Evolutionary conservation across 1,140 invertebrate genomes (phyloP), one percentile per base, ranked within the genome.

Genomic region (Zeugodacus cucurbitae): DNA sequence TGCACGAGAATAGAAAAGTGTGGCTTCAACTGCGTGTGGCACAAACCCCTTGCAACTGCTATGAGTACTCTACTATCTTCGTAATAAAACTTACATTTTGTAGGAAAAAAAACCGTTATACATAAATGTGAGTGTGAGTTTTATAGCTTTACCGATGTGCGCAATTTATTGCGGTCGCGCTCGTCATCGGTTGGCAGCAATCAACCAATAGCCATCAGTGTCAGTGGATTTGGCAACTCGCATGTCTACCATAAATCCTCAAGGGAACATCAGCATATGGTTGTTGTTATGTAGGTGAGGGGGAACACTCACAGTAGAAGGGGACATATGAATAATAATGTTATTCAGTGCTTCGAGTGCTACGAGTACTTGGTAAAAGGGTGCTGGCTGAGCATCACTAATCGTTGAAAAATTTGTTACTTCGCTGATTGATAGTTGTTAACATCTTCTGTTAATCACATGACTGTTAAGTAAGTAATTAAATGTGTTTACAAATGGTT

Each of bases 401-500:
- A 82, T 82, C 41, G 74, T 82, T 82, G 74, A 82, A 82, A 82
- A 82, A 82, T 54, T 82, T 82, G 74, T 82, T 82, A 32, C n/a
- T 29, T 41, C 34, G 34, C 74, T 82, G 74, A 82, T 82, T 82
- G 74, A 82, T 54, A 29, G 74, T 78, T 78, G 74, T 78, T 78
- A 78, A 48, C 74, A 78, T 78, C 74, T 11, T 11, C n/a, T 82
- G 58, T 82, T 48, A 29, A 41, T 78, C 20, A 48, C 74, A 78
- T 41, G 1, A 8, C n/a, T 26, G 74, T 1, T n/a, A 44, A 44
- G 74, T 44, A 48, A 44, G 48, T 78, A 82, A 82, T 48, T 29
- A 48, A 48, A 82, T 26, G 41, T n/a, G 17, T 48, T 54, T 82
- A 48, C 44, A 54, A 82, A 82, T 4, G 14, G 74, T 3, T 54